phyloP scores from a whole-genome alignment of 2,113 vertebrate species.

The Crotalus tigris region DNA sequence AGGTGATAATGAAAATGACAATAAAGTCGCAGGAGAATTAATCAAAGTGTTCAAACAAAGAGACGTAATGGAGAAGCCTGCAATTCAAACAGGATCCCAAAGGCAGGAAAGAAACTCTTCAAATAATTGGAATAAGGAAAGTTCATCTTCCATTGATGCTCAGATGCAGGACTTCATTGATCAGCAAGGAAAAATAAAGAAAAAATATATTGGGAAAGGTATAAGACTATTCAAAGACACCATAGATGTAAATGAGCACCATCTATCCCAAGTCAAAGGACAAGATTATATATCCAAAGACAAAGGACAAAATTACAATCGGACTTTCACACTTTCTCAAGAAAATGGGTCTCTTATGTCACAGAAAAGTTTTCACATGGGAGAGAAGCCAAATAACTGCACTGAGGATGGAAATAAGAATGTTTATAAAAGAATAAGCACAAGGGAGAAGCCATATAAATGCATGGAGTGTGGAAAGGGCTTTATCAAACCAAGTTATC shows the following conservation, averaged over 20 bases:
- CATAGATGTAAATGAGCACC: background rate
- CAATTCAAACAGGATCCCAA: background rate
- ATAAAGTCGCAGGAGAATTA: background rate
- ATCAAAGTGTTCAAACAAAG: background rate
- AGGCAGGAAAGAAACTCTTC: background rate
- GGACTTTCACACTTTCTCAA: background rate
- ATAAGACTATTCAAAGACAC: background rate
- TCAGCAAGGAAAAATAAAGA: background rate
- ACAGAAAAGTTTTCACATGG: too few species aligned
- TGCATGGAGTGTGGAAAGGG: too few species aligned
- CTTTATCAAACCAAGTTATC: too few species aligned
- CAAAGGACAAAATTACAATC: background rate
- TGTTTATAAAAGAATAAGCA: too few species aligned
- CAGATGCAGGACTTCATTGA: background rate
- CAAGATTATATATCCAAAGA: background rate
- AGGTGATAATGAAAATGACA: background rate
- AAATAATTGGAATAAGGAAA: background rate
- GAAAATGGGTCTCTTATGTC: too few species aligned
- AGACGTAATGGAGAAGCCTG: background rate
- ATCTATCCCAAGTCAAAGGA: background rate
- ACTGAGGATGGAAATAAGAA: too few species aligned
- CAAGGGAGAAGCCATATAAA: too few species aligned
- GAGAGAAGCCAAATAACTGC: too few species aligned
- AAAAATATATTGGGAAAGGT: background rate
- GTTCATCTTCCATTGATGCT: background rate